Evolutionary conservation across 2,888 invertebrate genomes (phyloP), one percentile per base, ranked within the genome.

Genomic region (Drosophila cognata): DNA sequence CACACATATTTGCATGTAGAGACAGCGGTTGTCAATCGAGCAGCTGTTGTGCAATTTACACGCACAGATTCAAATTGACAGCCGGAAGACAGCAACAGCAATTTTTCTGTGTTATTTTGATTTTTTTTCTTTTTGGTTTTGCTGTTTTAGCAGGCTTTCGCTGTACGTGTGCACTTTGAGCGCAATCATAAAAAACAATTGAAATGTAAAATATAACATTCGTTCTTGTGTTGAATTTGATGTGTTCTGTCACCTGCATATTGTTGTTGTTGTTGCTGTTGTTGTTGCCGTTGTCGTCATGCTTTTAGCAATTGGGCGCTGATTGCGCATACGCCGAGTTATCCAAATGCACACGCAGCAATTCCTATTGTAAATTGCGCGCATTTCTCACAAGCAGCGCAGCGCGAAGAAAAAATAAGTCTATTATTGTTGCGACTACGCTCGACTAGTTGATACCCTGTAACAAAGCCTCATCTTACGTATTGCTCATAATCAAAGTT

Each of bases 141-240:
- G 72, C 62, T 59, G 59, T 64, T 62, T 46, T 29, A n/a, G 21
- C 21, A 55, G 66, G 33, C 33, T n/a, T 51, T 62, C 16, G 46
- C 52, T 50, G 81, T 67, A 87, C 85, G 85, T 87, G 86, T 84
- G 87, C 87, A 85, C 82, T 87, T 85, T 86, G 84, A 74, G 70
- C 81, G 84, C 81, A 88, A 86, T 84, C 88, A 88, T 88, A 88
- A 89, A 88, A 88, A 89, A 89, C 88, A 88, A 88, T 88, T 88
- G 88, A 88, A 87, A 88, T 88, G 88, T 88, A 84, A 88, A 88
- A 88, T 87, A 88, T 88, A 87, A 85, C 76, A 85, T 83, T 81
- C 80, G 83, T 79, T 81, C 62, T 78, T 36, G 65, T 68, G 60
- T 77, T 57, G 52, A 38, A 43, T 60, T 70, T 64, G 68, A 59